Base-by-base conservation (phyloP, 2,113 vertebrate species). In the Promerops cafer region DNA sequence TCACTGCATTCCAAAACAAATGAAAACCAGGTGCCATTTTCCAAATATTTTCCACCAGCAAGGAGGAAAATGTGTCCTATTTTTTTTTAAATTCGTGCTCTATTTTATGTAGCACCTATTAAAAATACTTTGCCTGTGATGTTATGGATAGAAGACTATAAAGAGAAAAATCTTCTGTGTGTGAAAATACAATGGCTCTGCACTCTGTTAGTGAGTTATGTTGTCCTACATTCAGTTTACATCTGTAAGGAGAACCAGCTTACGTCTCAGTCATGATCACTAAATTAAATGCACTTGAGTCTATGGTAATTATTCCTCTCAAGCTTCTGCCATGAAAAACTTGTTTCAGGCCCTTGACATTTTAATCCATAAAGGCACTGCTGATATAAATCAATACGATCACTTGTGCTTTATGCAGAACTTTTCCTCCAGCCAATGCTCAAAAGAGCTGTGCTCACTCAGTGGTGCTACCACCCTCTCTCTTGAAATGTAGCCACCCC, bases 401-500 rank as follows among this genome's bases (percentile, higher is more conserved):
- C 60, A 79, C 42, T 84, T 18, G 9, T 20, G 45, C 69, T 30
- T 69, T 44, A 50, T 22, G 42, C 22, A 44, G 50, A 75, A 54
- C 23, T 79, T 93, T 93, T 75, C 68, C 53, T 90, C 37, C 68
- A 87, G 70, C 35, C 71, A 76, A 42, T 0, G 0, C 53, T 90
- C 57, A 16, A 18, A 78, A 78, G 76, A 95, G 52, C 80, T 3
- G 0, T 35, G 78, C 59, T 87, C 14, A 1, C 22, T 33, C 57
- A 35, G 45, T 76, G 56, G 39, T 90, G 78, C 50, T 53, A 16
- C 76, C 1, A 1, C 72, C 35, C 74, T 90, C 57, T 65, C 81
- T 61, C 50, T 81, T 95, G 94, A 95, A 95, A 97, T 95, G 85
- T 83, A 79, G 77, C 89, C 49, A 3, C 47, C 44, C 39, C 22